Percentiles rank a stretch among this genome's conserved stretches.
phyloP scores from a whole-genome alignment of 2,888 invertebrate species.

The Eledone cirrhosa region DNA sequence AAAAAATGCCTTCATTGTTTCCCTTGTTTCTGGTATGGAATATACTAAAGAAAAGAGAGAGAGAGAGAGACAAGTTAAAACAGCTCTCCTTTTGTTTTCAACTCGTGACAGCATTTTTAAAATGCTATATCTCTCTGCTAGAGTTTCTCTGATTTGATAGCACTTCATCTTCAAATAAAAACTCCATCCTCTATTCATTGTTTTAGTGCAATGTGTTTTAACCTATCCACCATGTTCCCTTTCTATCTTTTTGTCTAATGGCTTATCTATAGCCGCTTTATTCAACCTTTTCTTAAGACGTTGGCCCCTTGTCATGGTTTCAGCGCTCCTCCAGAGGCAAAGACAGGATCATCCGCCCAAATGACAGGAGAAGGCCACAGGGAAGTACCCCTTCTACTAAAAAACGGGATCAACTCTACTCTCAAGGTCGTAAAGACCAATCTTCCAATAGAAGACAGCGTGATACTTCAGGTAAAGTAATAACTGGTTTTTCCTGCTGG shows the following conservation, averaged over 20 bases:
- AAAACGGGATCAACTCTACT: constrained; percentile 28
- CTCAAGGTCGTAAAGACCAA: constrained; percentile 28
- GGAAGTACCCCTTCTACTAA: constrained; percentile 28
- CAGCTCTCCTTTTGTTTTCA: too few species aligned
- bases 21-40: too few species aligned
- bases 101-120: too few species aligned
- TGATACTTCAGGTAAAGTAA: constrained; percentile 30
- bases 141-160: too few species aligned
- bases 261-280: constrained; percentile 26
- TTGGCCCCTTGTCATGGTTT: constrained; percentile 31
- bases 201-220: constrained; percentile 22
- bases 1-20: too few species aligned
- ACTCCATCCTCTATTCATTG: constrained; percentile 22
- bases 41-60: too few species aligned
- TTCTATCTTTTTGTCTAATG: constrained; percentile 25
- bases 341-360: constrained; percentile 19
- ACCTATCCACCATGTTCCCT: constrained; percentile 27
- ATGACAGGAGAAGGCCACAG: constrained; percentile 30
- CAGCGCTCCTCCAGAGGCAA: constrained; percentile 25
- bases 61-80: too few species aligned
- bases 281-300: constrained; percentile 29
- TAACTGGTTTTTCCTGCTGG: constrained; percentile 30
- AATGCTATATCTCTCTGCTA: too few species aligned
- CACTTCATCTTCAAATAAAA: too few species aligned
- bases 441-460: constrained; percentile 27